These are phyloP conservation scores for Brachyrhaphis roseni DNA, from an alignment of 2,797 vertebrate species.

Conservation along the genomic window DNA sequence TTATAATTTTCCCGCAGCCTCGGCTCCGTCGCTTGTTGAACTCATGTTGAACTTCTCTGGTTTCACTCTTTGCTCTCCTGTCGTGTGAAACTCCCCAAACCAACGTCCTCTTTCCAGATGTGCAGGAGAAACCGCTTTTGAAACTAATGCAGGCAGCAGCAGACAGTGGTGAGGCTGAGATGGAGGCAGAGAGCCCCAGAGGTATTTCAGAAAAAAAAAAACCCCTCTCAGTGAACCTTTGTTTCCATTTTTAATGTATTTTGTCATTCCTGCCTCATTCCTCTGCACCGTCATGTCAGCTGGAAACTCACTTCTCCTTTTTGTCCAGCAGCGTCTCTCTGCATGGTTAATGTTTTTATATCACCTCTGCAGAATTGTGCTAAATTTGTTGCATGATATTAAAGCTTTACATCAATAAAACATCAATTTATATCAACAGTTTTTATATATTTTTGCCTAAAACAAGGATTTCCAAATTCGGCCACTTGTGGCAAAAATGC, in stretches of 20 bases:
- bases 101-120: conserved; percentile 80
- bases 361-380: conserved; percentile 4
- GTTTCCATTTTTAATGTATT: conserved; percentile 37
- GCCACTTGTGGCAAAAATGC: too few species aligned
- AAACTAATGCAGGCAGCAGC: conserved; percentile 78
- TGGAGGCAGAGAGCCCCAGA: conserved; percentile 75
- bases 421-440: neutral
- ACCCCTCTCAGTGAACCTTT: conserved; percentile 43
- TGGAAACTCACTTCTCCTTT: conserved; percentile 31
- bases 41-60: neutral
- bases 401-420: neutral
- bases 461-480: neutral
- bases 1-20: neutral
- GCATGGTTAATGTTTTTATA: conserved; percentile 58
- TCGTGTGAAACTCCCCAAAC: conserved; percentile 51
- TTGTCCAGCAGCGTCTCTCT: conserved; percentile 44
- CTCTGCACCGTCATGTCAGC: conserved; percentile 24
- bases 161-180: conserved; percentile 72
- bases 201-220: conserved; percentile 74
- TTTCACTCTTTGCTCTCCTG: conserved; percentile 14
- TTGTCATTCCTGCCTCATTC: conserved; percentile 42
- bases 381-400: conserved; percentile 11
- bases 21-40: neutral
- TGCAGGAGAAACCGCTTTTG: conserved; percentile 78
- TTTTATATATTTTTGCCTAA: neutral